These are phyloP conservation scores for Embidobia sp. DNA, from an alignment of 2,888 invertebrate species.

Conservation along the genomic window DNA sequence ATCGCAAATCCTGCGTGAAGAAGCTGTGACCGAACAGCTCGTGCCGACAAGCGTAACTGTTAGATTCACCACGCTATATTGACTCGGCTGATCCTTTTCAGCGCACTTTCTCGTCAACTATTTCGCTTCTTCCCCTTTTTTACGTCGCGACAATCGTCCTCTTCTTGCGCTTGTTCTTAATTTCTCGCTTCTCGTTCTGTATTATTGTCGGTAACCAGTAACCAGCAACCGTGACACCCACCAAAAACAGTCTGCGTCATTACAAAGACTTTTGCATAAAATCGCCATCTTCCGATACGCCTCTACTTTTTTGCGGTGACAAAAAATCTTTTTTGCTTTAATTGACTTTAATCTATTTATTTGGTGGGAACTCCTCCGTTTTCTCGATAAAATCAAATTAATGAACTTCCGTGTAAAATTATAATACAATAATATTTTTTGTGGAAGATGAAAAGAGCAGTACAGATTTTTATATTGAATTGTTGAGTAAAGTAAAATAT, in stretches of 20 bases:
- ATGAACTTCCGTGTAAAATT: no score
- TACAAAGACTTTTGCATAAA: constrained; percentile 56
- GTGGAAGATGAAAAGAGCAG: no score
- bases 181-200: constrained; percentile 60
- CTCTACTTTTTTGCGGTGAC: constrained; percentile 8
- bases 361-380: no score
- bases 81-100: constrained; percentile 61
- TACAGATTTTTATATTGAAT: no score
- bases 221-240: constrained; percentile 72
- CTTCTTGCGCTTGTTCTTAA: constrained; percentile 61
- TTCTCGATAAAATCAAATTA: no score
- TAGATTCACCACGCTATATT: constrained; percentile 64
- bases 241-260: constrained; percentile 70
- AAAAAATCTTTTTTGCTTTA: constrained; percentile 36
- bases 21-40: constrained; percentile 76
- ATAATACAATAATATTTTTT: no score
- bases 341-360: constrained; percentile 40
- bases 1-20: constrained; percentile 78
- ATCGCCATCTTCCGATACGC: constrained; percentile 22
- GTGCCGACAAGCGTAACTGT: constrained; percentile 79
- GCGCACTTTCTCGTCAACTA: constrained; percentile 57
- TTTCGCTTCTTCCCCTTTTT: constrained; percentile 62
- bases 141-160: constrained; percentile 32
- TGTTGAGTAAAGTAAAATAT: no score
- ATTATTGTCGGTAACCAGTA: constrained; percentile 50